phyloP scores from a whole-genome alignment of 2,113 vertebrate species.

The Catharus minimus region DNA sequence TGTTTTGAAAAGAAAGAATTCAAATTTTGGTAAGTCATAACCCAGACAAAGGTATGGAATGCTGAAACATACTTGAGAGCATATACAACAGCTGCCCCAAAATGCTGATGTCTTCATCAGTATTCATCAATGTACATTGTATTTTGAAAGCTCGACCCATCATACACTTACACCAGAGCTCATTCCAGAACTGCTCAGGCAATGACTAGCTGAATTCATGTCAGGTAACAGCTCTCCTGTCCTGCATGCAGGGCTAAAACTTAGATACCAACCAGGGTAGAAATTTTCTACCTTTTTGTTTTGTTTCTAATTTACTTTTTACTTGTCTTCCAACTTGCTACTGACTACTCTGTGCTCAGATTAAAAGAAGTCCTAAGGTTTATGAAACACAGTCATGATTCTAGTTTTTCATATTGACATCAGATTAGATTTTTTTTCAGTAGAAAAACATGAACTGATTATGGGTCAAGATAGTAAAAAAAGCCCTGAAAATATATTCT shows the following conservation, averaged over 20 bases:
- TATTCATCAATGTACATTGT: not conserved
- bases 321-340: not conserved
- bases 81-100: not conserved
- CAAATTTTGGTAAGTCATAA: not conserved
- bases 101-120: not conserved
- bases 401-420: not conserved
- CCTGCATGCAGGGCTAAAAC: not conserved
- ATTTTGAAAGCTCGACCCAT: not conserved
- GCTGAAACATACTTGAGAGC: not conserved
- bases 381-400: not conserved
- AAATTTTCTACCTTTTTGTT: not conserved
- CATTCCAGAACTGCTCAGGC: not conserved
- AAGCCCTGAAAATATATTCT: not conserved
- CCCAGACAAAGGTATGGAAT: not conserved
- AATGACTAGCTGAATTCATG: not conserved
- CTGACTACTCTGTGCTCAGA: not conserved
- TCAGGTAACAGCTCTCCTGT: not conserved
- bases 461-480: not conserved
- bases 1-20: conserved; percentile 39
- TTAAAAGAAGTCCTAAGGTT: not conserved
- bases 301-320: not conserved
- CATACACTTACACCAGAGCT: fast-evolving
- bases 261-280: not conserved
- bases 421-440: not conserved
- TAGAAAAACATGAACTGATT: not conserved